phyloP scores from a whole-genome alignment of 2,113 vertebrate species.

The Epinephelus fuscoguttatus region DNA sequence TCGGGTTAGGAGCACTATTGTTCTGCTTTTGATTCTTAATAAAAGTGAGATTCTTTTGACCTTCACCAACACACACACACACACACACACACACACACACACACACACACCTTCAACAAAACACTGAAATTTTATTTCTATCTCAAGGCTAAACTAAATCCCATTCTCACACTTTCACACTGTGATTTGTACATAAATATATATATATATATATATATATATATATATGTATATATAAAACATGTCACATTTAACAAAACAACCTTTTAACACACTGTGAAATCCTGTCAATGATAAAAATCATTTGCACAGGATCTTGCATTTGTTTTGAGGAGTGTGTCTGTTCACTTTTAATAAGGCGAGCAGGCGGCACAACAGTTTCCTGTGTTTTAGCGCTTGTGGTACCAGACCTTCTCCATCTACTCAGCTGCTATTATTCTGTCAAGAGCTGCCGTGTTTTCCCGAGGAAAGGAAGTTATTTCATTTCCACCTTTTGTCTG shows the following conservation, averaged over 20 bases:
- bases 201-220: neutral
- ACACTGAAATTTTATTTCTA: neutral
- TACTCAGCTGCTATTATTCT: slow-evolving; percentile 94
- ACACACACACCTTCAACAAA: neutral
- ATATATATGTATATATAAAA: neutral
- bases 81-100: no score
- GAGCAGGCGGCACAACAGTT: slow-evolving; percentile 90
- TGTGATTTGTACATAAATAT: neutral
- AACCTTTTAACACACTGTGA: neutral
- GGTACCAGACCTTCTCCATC: slow-evolving; percentile 82
- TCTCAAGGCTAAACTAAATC: neutral
- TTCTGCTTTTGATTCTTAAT: neutral
- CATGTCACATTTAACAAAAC: neutral
- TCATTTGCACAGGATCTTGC: slow-evolving; percentile 27
- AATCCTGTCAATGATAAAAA: slow-evolving; percentile 21
- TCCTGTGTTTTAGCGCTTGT: slow-evolving; percentile 89
- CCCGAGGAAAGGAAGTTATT: slow-evolving; percentile 96
- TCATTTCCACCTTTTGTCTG: slow-evolving; percentile 99
- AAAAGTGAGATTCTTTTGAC: neutral
- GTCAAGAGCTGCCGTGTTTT: slow-evolving; percentile 91
- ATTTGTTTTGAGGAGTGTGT: slow-evolving; percentile 75
- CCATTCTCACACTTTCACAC: neutral
- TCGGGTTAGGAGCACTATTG: neutral
- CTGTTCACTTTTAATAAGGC: slow-evolving; percentile 86
- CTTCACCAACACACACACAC: neutral